A percentile compares a stretch with the other conserved stretches of the same genome.
phyloP scores from a whole-genome alignment of 2,113 vertebrate genomes.

The Cololabis saira region DNA sequence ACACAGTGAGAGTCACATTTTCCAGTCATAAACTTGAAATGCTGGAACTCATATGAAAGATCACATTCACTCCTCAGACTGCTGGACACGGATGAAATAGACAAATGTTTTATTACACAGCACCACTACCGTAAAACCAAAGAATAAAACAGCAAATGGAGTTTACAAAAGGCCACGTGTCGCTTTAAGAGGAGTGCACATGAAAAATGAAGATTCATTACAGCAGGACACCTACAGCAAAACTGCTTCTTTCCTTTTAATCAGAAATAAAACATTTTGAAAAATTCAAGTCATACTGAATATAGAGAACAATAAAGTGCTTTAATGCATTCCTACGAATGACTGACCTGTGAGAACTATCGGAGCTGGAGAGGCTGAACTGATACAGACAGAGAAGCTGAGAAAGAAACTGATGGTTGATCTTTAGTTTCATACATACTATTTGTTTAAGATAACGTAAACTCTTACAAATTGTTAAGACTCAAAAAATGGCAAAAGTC shows the following conservation, averaged over 20 bases:
- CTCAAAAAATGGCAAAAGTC: neutral
- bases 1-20: neutral
- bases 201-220: conserved; percentile 20
- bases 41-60: neutral
- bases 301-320: conserved; percentile 73
- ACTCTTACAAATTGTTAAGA: no score
- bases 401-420: no score
- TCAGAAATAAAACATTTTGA: conserved; percentile 67
- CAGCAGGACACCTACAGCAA: conserved; percentile 58
- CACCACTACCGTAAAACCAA: conserved; percentile 25
- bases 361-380: conserved; percentile 6
- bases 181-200: neutral
- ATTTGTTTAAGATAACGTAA: no score
- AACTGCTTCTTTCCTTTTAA: conserved; percentile 47
- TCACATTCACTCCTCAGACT: neutral
- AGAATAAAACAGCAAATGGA: conserved; percentile 16
- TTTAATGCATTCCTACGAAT: conserved; percentile 59
- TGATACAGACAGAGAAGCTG: neutral
- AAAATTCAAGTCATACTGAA: conserved; percentile 65
- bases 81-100: conserved; percentile 10
- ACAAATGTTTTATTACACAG: conserved; percentile 48
- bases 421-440: no score
- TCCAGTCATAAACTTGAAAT: conserved; percentile 7
- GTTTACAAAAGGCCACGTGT: conserved; percentile 51
- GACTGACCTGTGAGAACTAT: conserved; percentile 35